Conservation (phyloP, 2,888 invertebrate species). For the Vandiemenella viatica region DNA sequence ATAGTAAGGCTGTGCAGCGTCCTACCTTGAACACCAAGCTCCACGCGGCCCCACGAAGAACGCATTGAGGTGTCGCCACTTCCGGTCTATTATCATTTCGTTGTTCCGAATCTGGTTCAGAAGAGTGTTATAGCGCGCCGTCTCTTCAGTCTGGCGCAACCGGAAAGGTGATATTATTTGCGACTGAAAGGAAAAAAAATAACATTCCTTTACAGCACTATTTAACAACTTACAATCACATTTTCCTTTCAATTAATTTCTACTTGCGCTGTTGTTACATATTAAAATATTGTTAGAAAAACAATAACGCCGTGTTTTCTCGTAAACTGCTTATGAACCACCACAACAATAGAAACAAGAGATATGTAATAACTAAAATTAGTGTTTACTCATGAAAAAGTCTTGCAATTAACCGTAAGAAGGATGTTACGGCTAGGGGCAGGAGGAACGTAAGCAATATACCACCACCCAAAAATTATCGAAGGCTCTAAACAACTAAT, state of each 20-base stretch:
- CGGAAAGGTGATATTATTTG: constrained; percentile 37
- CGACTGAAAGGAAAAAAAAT: constrained; percentile 26
- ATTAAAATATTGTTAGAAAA: too few species aligned
- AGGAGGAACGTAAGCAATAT: too few species aligned
- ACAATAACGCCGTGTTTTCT: too few species aligned
- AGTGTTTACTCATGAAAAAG: too few species aligned
- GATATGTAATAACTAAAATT: too few species aligned
- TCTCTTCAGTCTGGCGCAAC: constrained; percentile 34
- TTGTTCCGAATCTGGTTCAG: constrained; percentile 34
- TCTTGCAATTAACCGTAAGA: too few species aligned
- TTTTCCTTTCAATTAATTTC: neutral
- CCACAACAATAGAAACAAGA: too few species aligned
- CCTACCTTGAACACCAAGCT: constrained; percentile 29
- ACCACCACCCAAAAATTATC: too few species aligned
- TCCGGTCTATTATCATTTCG: constrained; percentile 32
- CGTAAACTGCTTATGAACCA: too few species aligned
- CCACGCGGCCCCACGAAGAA: constrained; percentile 39
- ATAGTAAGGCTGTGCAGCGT: too few species aligned
- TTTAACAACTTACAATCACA: neutral
- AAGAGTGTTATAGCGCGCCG: constrained; percentile 33
- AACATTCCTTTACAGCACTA: neutral
- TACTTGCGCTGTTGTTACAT: neutral
- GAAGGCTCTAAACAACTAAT: too few species aligned
- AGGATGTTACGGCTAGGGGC: too few species aligned
- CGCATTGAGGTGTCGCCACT: constrained; percentile 38